A percentile compares a stretch with the other conserved stretches of the same genome.
These are phyloP conservation scores for Xiphorhynchus elegans DNA, from an alignment of 2,113 vertebrate genomes.

Conservation along the genomic window DNA sequence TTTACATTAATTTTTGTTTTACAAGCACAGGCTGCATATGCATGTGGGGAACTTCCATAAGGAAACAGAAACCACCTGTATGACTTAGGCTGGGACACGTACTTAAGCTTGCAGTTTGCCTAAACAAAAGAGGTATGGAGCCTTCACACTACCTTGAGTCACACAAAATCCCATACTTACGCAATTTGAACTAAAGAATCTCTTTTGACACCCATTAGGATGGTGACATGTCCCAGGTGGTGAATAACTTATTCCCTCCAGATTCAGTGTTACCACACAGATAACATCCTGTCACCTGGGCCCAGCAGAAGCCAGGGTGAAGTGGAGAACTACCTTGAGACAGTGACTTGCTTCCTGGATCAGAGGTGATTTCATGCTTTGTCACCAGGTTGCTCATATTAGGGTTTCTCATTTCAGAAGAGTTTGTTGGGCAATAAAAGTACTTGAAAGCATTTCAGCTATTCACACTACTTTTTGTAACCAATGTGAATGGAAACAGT, in stretches of 20 bases:
- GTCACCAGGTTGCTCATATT: not conserved
- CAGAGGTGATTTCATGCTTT: not conserved
- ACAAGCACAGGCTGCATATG: not conserved
- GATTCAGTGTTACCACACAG: fast-evolving
- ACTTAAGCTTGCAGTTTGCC: not conserved
- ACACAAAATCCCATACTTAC: not conserved
- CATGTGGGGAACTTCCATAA: not conserved
- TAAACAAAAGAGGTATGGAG: not conserved
- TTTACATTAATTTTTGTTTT: not conserved
- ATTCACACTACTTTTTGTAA: not conserved
- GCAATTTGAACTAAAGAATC: not conserved
- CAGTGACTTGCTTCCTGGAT: not conserved
- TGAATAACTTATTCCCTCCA: not conserved
- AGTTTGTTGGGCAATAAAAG: not conserved
- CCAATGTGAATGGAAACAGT: not conserved
- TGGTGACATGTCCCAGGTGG: not conserved
- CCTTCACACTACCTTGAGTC: not conserved
- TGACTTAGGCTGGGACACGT: not conserved
- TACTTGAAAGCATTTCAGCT: not conserved
- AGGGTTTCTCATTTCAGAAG: not conserved
- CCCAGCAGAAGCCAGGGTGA: not conserved
- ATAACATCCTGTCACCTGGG: not conserved
- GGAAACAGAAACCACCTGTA: not conserved
- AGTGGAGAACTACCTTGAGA: not conserved
- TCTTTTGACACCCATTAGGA: not conserved